A percentile compares a stretch with the other conserved stretches of the same genome.
phyloP scores from a whole-genome alignment of 2,888 invertebrate species.

The Buathra laborator region DNA sequence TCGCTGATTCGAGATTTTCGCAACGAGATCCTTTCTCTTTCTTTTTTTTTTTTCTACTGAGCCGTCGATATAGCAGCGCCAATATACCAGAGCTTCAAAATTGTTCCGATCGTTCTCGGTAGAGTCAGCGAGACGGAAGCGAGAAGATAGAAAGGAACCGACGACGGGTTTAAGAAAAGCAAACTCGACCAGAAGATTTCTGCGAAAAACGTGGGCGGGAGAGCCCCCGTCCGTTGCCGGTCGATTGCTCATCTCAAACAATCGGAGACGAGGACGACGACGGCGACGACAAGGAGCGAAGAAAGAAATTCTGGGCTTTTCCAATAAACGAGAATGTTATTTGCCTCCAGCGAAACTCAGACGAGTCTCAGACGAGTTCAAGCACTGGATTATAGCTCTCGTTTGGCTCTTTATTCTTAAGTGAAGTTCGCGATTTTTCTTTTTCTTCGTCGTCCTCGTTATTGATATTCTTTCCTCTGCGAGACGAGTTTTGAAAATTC shows the following conservation, averaged over 20 bases:
- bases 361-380: constrained; percentile 32
- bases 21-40: not conserved
- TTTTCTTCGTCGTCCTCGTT: not conserved
- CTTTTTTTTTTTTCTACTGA: not conserved
- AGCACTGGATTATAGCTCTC: not conserved
- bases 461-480: not conserved
- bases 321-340: constrained; percentile 47
- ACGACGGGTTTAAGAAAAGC: constrained; percentile 48
- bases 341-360: constrained; percentile 17
- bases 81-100: not conserved
- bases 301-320: constrained; percentile 39
- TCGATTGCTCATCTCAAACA: constrained; percentile 65
- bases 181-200: constrained; percentile 55
- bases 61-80: not conserved
- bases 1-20: not conserved
- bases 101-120: constrained; percentile 23
- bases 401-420: not conserved
- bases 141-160: constrained; percentile 35
- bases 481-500: not conserved
- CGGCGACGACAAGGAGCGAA: constrained; percentile 29
- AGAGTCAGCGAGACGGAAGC: constrained; percentile 30
- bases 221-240: constrained; percentile 13
- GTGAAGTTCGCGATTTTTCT: constrained; percentile 17
- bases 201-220: constrained; percentile 47
- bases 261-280: constrained; percentile 35